Evolutionary conservation across 2,113 vertebrate species (phyloP), one percentile per base, ranked within the genome.

Genomic region (Gracilinanus agilis): DNA sequence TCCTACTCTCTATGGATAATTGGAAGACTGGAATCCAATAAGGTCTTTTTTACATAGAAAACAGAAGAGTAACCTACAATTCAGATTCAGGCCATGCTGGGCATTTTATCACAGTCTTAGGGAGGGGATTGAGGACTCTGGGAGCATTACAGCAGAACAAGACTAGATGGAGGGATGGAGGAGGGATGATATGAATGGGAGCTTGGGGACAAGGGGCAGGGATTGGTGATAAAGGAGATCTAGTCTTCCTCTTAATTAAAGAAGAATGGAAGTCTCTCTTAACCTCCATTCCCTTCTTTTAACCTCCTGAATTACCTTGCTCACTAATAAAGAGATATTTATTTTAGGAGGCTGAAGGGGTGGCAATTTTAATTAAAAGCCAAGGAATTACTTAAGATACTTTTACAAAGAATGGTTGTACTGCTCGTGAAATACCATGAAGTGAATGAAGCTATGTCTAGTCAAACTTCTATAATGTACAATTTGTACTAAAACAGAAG

Each of bases 401-500:
- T 13, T 24, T 58, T 40, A 25, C 24, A 56, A 44, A 90, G 6
- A 91, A 58, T 9, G 58, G 23, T 89, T 90, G 13, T 49, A 88
- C 75, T 54, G n/a, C 21, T 0, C 24, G 2, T 44, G 3, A 94
- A 53, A 9, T 91, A 53, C 1, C 89, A 27, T 92, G 49, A 94
- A 92, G 89, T 12, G 55, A 91, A 53, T 9, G 75, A 90, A 94
- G 58, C 24, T 91, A 24, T 25, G 29, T 3, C 1, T 54, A 92
- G 13, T 24, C 67, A 56, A 95, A 93, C 89, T 44, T 13, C 2
- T 90, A 0, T 49, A 56, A 0, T 53, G n/a, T 24, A 21, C 54
- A 55, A 11, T 93, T 90, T 13, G 34, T 53, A 95, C 93, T 95
- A 24, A 83, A 88, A 89, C 9, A 75, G 34, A 88, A 92, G 67